phyloP scores from a whole-genome alignment of 2,888 invertebrate genomes.

The Archips crataeganus region DNA sequence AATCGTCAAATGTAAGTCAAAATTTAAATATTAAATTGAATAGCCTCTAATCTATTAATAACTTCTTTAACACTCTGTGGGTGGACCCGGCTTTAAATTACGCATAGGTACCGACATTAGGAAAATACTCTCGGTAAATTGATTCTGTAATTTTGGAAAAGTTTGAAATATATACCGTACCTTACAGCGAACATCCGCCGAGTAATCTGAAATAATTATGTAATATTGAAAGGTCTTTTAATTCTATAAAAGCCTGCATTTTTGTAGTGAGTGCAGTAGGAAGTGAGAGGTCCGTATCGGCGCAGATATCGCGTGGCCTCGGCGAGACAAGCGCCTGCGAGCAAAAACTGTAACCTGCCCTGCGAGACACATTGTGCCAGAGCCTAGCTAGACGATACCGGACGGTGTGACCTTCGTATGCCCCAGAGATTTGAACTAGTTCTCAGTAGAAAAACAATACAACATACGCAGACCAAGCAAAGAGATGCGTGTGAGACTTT shows the following conservation, averaged over 20 bases:
- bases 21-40: too few species aligned
- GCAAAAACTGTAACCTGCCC: constrained; percentile 61
- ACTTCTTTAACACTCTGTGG: not conserved
- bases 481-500: not conserved
- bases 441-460: constrained; percentile 50
- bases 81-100: not conserved
- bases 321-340: constrained; percentile 49
- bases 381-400: constrained; percentile 52
- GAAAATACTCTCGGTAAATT: too few species aligned
- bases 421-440: constrained; percentile 57
- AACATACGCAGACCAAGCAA: not conserved
- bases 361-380: constrained; percentile 60
- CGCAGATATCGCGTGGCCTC: constrained; percentile 57
- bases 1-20: too few species aligned
- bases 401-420: constrained; percentile 63
- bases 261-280: constrained; percentile 52
- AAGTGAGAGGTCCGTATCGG: constrained; percentile 57
- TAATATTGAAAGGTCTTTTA: constrained; percentile 1
- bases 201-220: not conserved
- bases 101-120: not conserved
- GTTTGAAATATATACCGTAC: not conserved
- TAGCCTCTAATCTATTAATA: too few species aligned
- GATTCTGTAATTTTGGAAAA: not conserved
- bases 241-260: constrained; percentile 6
- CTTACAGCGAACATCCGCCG: not conserved